Evolutionary conservation across 2,797 vertebrate species (phyloP), one percentile per base, ranked within the genome.

Genomic region (Poeciliopsis turneri): DNA sequence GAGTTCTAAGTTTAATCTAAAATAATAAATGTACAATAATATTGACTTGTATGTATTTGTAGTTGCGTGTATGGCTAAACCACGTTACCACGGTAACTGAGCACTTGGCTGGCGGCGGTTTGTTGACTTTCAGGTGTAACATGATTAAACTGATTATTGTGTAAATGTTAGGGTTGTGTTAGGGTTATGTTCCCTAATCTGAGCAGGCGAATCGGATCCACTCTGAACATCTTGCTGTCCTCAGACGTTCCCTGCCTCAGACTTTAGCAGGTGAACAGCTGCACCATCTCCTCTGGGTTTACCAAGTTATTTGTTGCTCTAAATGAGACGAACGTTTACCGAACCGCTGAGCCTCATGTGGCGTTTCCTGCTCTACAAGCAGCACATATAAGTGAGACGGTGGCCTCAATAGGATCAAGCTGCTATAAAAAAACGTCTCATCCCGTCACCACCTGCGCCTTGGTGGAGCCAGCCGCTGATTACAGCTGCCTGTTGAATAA

Each of bases 341-440:
- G 5, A 15, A 66, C 41, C 13, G 3, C 39, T 45, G 20, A 41
- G 3, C 57, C 49, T 7, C 20, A 43, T 45, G 10, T 5, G 55
- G n/a, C 12, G 11, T 43, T 43, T 39, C 64, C 39, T 45, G 66
- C 75, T 83, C 82, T 82, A 72, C 88, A 88, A 88, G 92, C 90
- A 93, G 79, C 78, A 5, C 78, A 53, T 76, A 86, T 77, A 46
- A 51, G 81, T 53, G 79, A 72, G 12, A 78, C 74, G 76, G 78
- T 80, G 87, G 78, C 84, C 91, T 90, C 93, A 93, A 93, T 93
- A 87, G 94, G 95, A 96, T 96, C 93, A 96, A 61, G 28, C 84
- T 84, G 92, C 94, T 95, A 94, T 94, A 94, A 94, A 95, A 93
- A 94, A 94, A 87, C 89, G 57, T 83, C 85, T 94, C 85, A 93